Evolutionary conservation across 64 coral and sea anemone species (phyloP).

Genomic region (Actinia equina): DNA sequence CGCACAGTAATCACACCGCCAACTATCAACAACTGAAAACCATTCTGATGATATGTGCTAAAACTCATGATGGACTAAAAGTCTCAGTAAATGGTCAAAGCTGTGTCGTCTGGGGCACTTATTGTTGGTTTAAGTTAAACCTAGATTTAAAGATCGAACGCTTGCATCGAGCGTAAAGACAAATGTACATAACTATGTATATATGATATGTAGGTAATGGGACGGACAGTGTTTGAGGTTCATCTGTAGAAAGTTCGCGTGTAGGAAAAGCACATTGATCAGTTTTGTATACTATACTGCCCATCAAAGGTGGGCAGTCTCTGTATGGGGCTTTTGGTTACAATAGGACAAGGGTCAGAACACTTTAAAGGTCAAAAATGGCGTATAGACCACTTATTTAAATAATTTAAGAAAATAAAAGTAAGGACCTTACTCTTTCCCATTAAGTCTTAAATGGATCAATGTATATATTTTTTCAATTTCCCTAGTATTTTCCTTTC

Average conservation of each 20-base stretch:
- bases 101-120: not conserved
- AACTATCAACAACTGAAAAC: not conserved
- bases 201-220: not conserved
- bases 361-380: not conserved
- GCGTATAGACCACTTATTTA: not conserved
- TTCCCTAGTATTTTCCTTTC: not conserved
- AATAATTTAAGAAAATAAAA: not conserved
- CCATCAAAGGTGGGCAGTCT: not conserved
- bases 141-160: not conserved
- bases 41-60: not conserved
- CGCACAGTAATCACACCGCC: not conserved
- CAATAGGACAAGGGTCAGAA: not conserved
- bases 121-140: not conserved
- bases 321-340: not conserved
- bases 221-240: not conserved
- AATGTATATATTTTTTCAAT: not conserved
- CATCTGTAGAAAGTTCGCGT: not conserved
- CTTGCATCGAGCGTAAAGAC: not conserved
- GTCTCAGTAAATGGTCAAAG: not conserved
- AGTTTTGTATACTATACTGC: not conserved
- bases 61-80: not conserved
- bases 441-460: not conserved
- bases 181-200: not conserved
- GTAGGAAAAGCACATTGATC: constrained; percentile 4
- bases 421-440: not conserved